Evolutionary conservation across 2,888 invertebrate genomes (phyloP), one percentile per base, ranked within the genome.

Genomic region (Himalopsyche tibetana): DNA sequence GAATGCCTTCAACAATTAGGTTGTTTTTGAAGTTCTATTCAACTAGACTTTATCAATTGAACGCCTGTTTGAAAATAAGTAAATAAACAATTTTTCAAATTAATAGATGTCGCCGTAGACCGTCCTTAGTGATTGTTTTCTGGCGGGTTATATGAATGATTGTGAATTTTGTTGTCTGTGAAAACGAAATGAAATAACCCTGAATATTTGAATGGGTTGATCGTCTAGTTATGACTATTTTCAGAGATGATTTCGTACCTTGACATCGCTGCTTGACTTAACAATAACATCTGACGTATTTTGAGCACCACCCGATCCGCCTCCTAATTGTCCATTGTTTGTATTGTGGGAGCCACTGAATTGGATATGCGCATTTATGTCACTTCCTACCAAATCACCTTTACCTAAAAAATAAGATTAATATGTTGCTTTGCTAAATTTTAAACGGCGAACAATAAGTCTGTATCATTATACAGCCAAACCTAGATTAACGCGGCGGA

Each of bases 311-410:
- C 93, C 93, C 89, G 94, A 94, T 82, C 94, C 94, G 87, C 94
- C 94, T 88, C 94, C 92, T 90, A 85, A 89, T 89, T 92, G 92
- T 55, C 95, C 95, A 86, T 94, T 94, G 81, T 88, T 87, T 12
- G 80, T 81, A 81, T 85, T 88, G 81, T 92, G 90, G 55, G 95
- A 95, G 89, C 95, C 95, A 90, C 93, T 93, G 84, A 94, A 94
- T 90, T 96, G 95, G 90, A 97, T 93, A 92, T 97, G 97, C 89
- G 96, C 94, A 91, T 95, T 96, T 91, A 98, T 97, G 92, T 98
- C 98, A 91, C 97, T 97, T 86, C 99, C 99, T 83, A 99, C 98
- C 89, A 99, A 93, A 93, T 99, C 99, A 63, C 98, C 99, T 93
- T 99, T 99, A 19, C 99, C 98, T 98, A 90, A 89, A 28, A 36